Conservation (phyloP, 2,113 vertebrate genomes). For the Nycticorax nycticorax region DNA sequence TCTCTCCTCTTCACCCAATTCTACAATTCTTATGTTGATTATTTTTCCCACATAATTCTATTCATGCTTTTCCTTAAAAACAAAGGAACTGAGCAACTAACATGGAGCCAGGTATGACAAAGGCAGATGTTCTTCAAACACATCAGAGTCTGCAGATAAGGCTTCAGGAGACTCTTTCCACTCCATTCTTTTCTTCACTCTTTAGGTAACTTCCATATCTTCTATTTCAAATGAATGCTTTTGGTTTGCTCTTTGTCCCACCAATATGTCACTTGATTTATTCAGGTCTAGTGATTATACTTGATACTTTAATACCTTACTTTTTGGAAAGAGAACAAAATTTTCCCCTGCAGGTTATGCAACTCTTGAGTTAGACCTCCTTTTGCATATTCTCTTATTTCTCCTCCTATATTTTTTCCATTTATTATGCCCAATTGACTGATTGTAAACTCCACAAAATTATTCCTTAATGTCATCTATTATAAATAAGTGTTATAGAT, state of each 20-base stretch:
- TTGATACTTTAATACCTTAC: neutral
- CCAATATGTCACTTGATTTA: neutral
- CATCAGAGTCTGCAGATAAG: neutral
- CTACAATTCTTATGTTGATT: neutral
- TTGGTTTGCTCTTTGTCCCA: neutral
- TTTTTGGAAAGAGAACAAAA: neutral
- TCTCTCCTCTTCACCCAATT: neutral
- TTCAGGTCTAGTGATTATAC: neutral
- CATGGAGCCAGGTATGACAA: neutral
- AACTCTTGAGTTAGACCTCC: neutral
- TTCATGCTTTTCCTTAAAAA: neutral
- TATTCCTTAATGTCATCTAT: neutral
- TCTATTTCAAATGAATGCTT: neutral
- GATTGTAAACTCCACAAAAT: neutral
- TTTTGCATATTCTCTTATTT: neutral
- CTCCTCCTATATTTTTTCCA: neutral
- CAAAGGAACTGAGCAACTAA: neutral
- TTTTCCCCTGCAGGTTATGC: neutral
- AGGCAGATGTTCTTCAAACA: neutral
- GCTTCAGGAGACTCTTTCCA: neutral
- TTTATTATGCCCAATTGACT: neutral
- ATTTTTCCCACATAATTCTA: neutral
- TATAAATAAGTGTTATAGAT: neutral
- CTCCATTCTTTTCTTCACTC: neutral
- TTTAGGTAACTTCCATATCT: fast-evolving